Conservation (phyloP, 2,797 vertebrate genomes). For the Crax fasciolata region DNA sequence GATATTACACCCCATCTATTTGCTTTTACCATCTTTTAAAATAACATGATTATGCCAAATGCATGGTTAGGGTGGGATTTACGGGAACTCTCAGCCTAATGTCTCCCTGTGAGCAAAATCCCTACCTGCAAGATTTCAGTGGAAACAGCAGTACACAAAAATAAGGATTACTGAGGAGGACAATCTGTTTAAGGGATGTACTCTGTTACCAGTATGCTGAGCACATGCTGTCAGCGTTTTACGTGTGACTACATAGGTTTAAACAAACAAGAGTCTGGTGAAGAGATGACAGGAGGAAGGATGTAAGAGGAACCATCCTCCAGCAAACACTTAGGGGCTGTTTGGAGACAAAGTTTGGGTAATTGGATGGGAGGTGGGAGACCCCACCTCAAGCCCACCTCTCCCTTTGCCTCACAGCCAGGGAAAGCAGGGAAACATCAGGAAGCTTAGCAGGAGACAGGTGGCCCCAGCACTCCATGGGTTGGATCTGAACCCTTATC, state of each 20-base stretch:
- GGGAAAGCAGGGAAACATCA: background rate
- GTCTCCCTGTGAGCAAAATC: background rate
- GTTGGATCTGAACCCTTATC: background rate
- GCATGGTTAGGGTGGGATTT: background rate
- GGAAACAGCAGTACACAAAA: background rate
- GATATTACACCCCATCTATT: background rate
- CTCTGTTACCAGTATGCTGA: constrained; percentile 7
- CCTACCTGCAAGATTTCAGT: background rate
- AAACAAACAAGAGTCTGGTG: constrained; percentile 34
- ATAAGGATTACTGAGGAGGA: background rate
- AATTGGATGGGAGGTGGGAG: background rate
- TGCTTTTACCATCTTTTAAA: constrained; percentile 11
- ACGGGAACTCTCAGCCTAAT: background rate
- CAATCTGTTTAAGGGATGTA: constrained; percentile 20
- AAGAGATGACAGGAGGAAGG: constrained; percentile 6
- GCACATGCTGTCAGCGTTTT: constrained; percentile 35
- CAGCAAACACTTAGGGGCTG: constrained; percentile 38
- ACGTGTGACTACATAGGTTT: background rate
- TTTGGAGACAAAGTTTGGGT: background rate
- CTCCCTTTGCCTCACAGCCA: background rate
- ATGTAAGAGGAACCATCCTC: constrained; percentile 40
- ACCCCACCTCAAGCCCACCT: background rate
- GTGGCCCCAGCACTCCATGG: background rate
- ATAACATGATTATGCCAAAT: background rate
- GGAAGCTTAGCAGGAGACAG: background rate